These are phyloP conservation scores for Sebastolobus alascanus DNA, from an alignment of 2,797 vertebrate genomes.

Conservation along the genomic window DNA sequence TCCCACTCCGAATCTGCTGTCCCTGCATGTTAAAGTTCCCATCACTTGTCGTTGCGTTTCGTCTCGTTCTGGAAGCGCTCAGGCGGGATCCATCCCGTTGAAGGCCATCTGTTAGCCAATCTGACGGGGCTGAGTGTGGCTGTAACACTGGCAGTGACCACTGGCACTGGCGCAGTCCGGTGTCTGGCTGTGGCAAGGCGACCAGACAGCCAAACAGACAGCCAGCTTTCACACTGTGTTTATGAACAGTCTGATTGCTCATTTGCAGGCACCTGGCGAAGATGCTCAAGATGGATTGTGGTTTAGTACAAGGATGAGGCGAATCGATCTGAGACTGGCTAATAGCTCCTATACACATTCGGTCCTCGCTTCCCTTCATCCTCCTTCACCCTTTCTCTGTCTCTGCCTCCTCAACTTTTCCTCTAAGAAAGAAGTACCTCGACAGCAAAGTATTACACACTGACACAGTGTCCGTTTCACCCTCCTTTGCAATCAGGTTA, in stretches of 20 bases:
- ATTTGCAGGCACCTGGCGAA: constrained; percentile 65
- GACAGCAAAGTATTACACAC: constrained; percentile 45
- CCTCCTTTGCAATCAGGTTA: constrained; percentile 64
- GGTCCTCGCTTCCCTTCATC: constrained; percentile 13
- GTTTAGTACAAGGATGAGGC: constrained; percentile 41
- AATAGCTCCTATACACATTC: constrained; percentile 11
- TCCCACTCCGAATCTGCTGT: constrained; percentile 31
- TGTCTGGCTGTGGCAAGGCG: constrained; percentile 52
- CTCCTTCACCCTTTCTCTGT: neutral
- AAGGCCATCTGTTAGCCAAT: constrained; percentile 77
- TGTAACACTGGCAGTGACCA: constrained; percentile 66
- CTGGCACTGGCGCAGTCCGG: constrained; percentile 54
- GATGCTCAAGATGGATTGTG: constrained; percentile 41
- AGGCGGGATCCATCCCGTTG: constrained; percentile 53
- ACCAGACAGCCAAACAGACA: constrained; percentile 56
- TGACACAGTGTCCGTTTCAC: constrained; percentile 50
- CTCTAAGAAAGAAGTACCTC: constrained; percentile 14
- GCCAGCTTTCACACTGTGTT: constrained; percentile 66
- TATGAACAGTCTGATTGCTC: constrained; percentile 71
- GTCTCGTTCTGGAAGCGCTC: constrained; percentile 35
- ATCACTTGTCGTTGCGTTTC: constrained; percentile 58
- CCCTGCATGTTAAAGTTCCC: constrained; percentile 53
- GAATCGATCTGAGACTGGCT: constrained; percentile 32
- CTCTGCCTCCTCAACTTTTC: constrained; percentile 13
- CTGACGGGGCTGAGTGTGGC: constrained; percentile 63